phyloP scores from a whole-genome alignment of 2,113 vertebrate genomes.

The Anthoscopus minutus region DNA sequence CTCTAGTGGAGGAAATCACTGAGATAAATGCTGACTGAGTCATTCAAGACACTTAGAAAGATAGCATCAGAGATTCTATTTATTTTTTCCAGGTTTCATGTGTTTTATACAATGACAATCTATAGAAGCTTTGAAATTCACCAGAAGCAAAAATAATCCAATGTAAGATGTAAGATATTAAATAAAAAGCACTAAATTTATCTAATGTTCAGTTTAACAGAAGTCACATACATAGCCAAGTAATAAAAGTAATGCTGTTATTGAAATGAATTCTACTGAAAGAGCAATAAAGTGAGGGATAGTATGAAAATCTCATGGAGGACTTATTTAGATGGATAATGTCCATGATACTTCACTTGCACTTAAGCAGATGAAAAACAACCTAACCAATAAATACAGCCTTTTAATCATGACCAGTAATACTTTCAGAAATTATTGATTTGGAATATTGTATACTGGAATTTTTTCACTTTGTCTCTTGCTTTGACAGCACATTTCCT shows the following conservation, averaged over 20 bases:
- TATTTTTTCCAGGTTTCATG: constrained; percentile 1
- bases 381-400: not conserved
- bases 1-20: not conserved
- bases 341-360: not conserved
- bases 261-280: not conserved
- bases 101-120: not conserved
- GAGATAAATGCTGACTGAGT: not conserved
- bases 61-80: not conserved
- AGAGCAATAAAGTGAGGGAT: not conserved
- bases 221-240: not conserved
- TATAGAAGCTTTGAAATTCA: not conserved
- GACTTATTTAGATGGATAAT: not conserved
- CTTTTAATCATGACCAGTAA: not conserved
- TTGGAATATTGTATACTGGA: not conserved
- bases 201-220: not conserved
- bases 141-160: not conserved
- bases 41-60: not conserved
- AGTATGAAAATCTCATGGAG: not conserved
- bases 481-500: not conserved
- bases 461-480: not conserved
- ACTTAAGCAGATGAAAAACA: constrained; percentile 12
- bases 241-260: constrained; percentile 17
- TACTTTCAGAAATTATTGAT: not conserved
- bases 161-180: not conserved
- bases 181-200: constrained; percentile 9